Evolutionary conservation across 2,113 vertebrate species (phyloP).

Genomic region (Thalassarche chlororhynchos): DNA sequence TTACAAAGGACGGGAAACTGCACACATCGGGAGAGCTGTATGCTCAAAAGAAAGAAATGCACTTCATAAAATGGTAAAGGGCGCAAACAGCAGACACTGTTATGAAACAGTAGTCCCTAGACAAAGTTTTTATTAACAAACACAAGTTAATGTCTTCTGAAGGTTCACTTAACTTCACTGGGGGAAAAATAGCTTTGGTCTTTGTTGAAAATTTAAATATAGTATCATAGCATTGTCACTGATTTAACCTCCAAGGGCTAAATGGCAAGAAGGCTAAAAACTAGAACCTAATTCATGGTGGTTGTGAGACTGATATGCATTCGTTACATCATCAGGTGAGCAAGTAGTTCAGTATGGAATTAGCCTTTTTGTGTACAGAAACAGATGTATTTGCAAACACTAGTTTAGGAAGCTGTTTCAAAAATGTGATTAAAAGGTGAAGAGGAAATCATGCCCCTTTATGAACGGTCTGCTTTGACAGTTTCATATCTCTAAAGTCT

Average conservation of each 20-base stretch:
- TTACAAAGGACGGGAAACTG: background rate
- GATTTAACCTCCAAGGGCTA: background rate
- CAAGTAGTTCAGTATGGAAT: background rate
- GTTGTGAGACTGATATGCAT: background rate
- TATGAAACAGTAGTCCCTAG: background rate
- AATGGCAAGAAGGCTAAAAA: background rate
- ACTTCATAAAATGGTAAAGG: background rate
- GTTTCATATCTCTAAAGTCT: slow-evolving; percentile 66
- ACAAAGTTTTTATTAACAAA: background rate
- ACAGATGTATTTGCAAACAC: background rate
- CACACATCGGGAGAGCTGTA: background rate
- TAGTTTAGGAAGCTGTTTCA: background rate
- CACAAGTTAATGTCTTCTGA: background rate
- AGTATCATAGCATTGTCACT: background rate
- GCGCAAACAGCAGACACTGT: background rate
- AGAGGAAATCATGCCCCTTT: background rate
- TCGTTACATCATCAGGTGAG: background rate
- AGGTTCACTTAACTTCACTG: background rate
- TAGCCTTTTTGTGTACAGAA: background rate
- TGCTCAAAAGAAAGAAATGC: background rate
- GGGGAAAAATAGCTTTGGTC: background rate
- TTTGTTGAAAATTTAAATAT: background rate
- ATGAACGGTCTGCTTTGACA: background rate
- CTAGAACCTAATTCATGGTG: background rate
- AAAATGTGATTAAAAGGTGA: background rate